A percentile compares a stretch with the other conserved stretches of the same genome.
Conservation (phyloP, 2,888 invertebrate species). For the Ecliptopera silaceata region DNA sequence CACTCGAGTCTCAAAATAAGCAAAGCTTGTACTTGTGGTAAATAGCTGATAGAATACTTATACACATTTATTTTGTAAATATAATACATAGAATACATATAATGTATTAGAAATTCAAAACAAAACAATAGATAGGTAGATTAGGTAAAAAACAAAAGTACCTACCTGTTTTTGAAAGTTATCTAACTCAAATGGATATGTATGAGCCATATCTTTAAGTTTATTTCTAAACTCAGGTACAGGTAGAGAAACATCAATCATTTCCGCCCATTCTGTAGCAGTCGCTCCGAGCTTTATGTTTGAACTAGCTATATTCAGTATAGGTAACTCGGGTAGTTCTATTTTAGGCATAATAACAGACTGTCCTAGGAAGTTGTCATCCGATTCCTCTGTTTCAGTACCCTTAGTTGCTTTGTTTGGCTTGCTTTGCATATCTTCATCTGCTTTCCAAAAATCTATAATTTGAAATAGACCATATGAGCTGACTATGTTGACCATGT, state of each 20-base stretch:
- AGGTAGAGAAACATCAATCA: conserved; percentile 91
- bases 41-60: no score
- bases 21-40: no score
- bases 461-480: conserved; percentile 1
- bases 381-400: conserved; percentile 45
- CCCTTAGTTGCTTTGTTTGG: conserved; percentile 43
- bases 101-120: no score
- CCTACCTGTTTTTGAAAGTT: conserved; percentile 95
- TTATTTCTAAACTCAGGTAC: conserved; percentile 91
- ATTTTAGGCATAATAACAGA: conserved; percentile 65
- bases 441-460: conserved; percentile 75
- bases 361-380: conserved; percentile 68
- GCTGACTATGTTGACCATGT: no score
- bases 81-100: no score
- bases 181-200: conserved; percentile 96
- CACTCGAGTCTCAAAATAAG: no score
- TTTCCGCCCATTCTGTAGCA: conserved; percentile 93
- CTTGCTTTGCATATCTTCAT: conserved; percentile 52
- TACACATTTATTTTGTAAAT: no score
- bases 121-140: no score
- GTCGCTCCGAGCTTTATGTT: conserved; percentile 66
- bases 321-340: conserved; percentile 80
- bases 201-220: conserved; percentile 92
- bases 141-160: not conserved
- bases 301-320: conserved; percentile 86